Base-by-base conservation (phyloP, 2,113 vertebrate species). In the Scomber scombrus region DNA sequence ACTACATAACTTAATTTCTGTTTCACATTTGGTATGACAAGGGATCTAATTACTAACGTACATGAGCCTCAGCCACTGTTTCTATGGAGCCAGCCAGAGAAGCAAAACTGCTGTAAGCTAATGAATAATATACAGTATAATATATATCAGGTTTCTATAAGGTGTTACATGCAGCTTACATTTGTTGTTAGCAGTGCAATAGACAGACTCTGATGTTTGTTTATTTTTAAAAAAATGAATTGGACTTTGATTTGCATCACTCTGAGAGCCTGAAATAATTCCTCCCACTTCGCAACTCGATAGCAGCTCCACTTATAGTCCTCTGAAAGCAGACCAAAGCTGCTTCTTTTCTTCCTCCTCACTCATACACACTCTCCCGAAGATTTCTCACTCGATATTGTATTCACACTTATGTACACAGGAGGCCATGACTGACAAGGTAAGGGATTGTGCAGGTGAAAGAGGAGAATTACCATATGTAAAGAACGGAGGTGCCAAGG, bases 381-480 rank as follows among this genome's bases (percentile, higher is more conserved):
- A 88, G 83, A 87, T 87, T 85, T 89, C 83, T 91, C 55, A 7
- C 75, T 77, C 52, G 3, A 76, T 85, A 78, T 89, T 56, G 77
- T 85, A 78, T 84, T 85, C 60, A 21, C 80, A 80, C 85, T 82
- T 77, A 90, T 49, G 78, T 84, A 90, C 89, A 90, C 78, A 75
- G 80, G 64, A 88, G 82, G 91, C 82, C 84, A 12, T 82, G 80
- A 84, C 87, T 83, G 90, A 93, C 84, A 89, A 88, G 83, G 84
- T 81, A 78, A 87, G 84, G 77, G 82, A 86, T 87, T 57, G 71
- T 19, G 56, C 15, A 29, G 78, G 80, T 82, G 81, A 93, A 88
- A 90, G 81, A 80, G 71, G 61, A 61, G 47, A 68, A 93, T 93
- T 93, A 89, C 75, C 93, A 93, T 93, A 92, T 89, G 93, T 87